A percentile compares a stretch with the other conserved stretches of the same genome.
These are phyloP conservation scores for Frieseomelitta varia DNA, from an alignment of 1,140 invertebrate species.

Conservation along the genomic window DNA sequence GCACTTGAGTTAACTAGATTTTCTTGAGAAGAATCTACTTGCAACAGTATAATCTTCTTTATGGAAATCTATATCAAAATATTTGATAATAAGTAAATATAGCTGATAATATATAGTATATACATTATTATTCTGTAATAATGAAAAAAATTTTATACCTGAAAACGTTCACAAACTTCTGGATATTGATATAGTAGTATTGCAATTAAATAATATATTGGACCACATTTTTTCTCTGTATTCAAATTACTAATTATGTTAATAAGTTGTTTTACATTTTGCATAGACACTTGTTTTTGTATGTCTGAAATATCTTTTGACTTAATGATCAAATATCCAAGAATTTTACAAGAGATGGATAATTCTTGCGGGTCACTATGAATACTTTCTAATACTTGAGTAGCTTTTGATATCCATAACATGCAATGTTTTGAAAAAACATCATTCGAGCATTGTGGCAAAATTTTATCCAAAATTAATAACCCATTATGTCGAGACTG, in stretches of 20 bases:
- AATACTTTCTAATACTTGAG: constrained; percentile 67
- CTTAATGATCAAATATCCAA: constrained; percentile 58
- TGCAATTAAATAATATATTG: constrained; percentile 71
- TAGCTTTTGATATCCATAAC: constrained; percentile 74
- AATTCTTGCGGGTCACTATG: constrained; percentile 59
- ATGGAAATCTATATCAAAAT: constrained; percentile 57
- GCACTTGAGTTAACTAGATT: constrained; percentile 71
- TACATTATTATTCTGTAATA: neutral
- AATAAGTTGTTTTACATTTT: constrained; percentile 74
- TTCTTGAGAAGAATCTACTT: constrained; percentile 69
- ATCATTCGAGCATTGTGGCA: constrained; percentile 65
- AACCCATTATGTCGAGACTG: constrained; percentile 58
- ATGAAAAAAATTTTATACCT: constrained; percentile 63
- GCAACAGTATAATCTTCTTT: constrained; percentile 66
- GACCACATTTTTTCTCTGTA: constrained; percentile 49
- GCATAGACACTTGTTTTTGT: constrained; percentile 75
- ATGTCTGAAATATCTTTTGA: constrained; percentile 72
- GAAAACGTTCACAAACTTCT: constrained; percentile 69
- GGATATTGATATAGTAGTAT: constrained; percentile 72
- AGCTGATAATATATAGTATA: no score
- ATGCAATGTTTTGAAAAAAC: constrained; percentile 66
- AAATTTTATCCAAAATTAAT: constrained; percentile 54
- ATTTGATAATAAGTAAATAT: constrained; percentile 13
- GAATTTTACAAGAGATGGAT: constrained; percentile 67
- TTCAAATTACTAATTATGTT: constrained; percentile 60